Evolutionary conservation across 1,140 invertebrate species (phyloP), one percentile per base, ranked within the genome.

Genomic region (Chrysomallon squamiferum): DNA sequence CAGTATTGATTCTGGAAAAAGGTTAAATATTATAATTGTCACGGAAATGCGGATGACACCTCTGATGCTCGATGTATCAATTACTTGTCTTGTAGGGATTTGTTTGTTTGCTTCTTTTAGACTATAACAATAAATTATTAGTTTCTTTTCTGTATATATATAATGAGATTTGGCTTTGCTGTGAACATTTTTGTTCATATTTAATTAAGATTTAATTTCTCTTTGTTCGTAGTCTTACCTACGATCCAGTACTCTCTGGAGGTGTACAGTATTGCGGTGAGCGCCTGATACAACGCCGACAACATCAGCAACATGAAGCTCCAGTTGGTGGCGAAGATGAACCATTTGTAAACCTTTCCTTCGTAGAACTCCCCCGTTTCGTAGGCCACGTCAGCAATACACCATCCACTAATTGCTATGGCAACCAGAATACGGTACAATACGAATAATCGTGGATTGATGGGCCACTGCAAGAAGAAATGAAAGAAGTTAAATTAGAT

Each of bases 321-420:
- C 79, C 79, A 81, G 63, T 81, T 81, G 22, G 79, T 79, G n/a
- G 79, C 79, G 65, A 76, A 81, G n/a, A 79, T 73, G n/a, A 78
- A 68, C 66, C 78, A 81, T 1, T 69, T 68, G 65, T 71, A 76
- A 2, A 68, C 61, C 13, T 68, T 62, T 2, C 75, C 72, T 25
- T 70, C 65, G 69, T 77, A 81, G 59, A 79, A 81, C 49, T 62
- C 66, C 22, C 60, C 50, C 2, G 77, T 73, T 63, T 81, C 79
- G 64, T 77, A 77, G 27, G 73, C 64, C 22, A 77, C 50, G 54
- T 81, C 79, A 20, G 73, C 70, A 1, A 72, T 58, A 3, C 74
- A 62, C 79, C 79, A 81, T n/a, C 64, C 73, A 25, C 71, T 69
- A 54, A 78, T 61, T 0, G 59, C 62, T 2, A 74, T 5, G 2